These are phyloP conservation scores for Beroe ovata DNA, from an alignment of 37 sponge, comb jelly and placozoan species.

Conservation along the genomic window DNA sequence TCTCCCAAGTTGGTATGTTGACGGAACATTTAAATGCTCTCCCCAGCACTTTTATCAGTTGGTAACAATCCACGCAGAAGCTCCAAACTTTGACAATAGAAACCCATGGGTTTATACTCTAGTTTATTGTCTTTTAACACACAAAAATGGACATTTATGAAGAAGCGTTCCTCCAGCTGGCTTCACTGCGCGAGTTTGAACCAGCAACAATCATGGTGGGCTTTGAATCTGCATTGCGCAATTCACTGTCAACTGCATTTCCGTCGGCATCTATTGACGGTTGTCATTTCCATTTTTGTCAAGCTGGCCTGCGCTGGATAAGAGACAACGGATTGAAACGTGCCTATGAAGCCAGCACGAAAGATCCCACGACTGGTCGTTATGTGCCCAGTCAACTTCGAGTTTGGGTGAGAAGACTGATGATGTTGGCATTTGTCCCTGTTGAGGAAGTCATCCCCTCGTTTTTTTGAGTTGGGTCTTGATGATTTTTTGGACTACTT, in stretches of 20 bases:
- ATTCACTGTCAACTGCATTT: neutral
- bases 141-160: neutral
- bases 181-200: neutral
- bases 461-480: neutral
- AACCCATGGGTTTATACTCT: neutral
- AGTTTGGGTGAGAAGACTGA: neutral
- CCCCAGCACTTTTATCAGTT: neutral
- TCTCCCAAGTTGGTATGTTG: neutral
- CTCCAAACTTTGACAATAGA: neutral
- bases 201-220: conserved; percentile 2
- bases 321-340: neutral
- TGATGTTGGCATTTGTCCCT: neutral
- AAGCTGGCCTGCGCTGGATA: neutral
- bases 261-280: neutral
- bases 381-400: neutral
- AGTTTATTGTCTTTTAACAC: neutral
- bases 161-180: neutral
- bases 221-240: conserved; percentile 1
- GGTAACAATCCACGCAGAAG: neutral
- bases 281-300: conserved; percentile 30
- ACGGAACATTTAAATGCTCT: neutral
- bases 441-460: neutral
- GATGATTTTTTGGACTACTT: neutral
- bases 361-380: neutral
- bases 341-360: neutral